A percentile compares a stretch with the other conserved stretches of the same genome.
phyloP scores from a whole-genome alignment of 2,888 invertebrate species.

The Dicranocentrus wangi region DNA sequence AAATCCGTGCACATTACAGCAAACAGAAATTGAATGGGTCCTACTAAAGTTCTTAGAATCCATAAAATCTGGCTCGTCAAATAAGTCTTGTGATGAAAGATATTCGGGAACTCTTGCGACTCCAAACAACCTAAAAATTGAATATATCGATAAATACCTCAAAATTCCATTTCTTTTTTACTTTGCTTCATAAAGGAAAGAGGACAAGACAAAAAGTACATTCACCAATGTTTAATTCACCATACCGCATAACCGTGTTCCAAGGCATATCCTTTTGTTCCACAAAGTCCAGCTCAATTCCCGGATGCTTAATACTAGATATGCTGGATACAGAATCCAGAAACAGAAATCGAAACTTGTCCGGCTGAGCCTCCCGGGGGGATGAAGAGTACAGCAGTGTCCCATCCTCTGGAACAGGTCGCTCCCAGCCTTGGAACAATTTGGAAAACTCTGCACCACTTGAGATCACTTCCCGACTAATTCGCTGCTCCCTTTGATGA shows the following conservation, averaged over 20 bases:
- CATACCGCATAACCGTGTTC: slow-evolving; percentile 38
- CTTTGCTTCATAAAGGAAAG: neutral
- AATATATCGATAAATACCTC: too few relatives aligned
- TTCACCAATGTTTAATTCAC: neutral
- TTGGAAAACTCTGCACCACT: neutral
- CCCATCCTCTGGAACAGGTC: slow-evolving; percentile 24
- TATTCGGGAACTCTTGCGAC: slow-evolving; percentile 23
- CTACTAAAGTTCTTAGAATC: neutral
- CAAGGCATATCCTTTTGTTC: neutral
- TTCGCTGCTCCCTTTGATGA: neutral
- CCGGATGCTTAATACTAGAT: slow-evolving; percentile 15
- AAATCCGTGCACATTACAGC: slow-evolving; percentile 65
- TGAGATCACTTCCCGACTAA: neutral
- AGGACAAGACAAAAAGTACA: too few relatives aligned
- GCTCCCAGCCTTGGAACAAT: slow-evolving; percentile 35
- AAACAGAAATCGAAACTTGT: slow-evolving; percentile 35
- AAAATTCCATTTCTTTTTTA: neutral
- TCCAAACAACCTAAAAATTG: slow-evolving; percentile 43
- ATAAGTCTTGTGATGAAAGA: neutral
- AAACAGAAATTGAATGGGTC: slow-evolving; percentile 33
- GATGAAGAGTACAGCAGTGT: slow-evolving; percentile 27
- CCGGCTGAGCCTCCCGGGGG: slow-evolving; percentile 33
- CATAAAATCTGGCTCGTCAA: slow-evolving; percentile 8
- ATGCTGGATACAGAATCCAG: slow-evolving; percentile 38
- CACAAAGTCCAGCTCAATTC: neutral